Conservation (phyloP, 2,113 vertebrate species). For the Gopherus flavomarginatus region DNA sequence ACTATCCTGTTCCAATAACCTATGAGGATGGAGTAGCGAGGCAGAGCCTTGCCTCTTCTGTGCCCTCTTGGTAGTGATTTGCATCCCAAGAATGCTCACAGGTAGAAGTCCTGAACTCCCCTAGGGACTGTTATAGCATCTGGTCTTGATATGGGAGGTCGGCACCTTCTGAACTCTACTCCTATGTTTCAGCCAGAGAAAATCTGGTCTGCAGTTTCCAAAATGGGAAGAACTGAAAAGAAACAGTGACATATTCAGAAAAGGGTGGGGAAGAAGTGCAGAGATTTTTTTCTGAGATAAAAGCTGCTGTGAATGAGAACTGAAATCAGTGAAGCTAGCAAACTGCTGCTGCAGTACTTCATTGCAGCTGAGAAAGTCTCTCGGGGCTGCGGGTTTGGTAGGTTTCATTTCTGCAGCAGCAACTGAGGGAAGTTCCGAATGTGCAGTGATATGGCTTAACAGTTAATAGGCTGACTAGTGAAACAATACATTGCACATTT, state of each 20-base stretch:
- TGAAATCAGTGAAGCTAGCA: not conserved
- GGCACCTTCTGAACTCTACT: not conserved
- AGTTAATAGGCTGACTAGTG: not conserved
- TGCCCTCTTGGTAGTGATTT: not conserved
- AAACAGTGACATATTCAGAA: not conserved
- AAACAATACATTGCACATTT: conserved; percentile 20
- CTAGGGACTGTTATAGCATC: not conserved
- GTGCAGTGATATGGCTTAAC: conserved; percentile 5
- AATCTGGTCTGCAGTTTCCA: not conserved
- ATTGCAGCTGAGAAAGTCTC: not conserved
- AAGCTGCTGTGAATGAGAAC: not conserved
- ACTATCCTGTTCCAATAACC: not conserved
- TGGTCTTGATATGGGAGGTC: not conserved
- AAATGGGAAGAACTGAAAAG: not conserved
- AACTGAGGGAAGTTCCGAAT: not conserved
- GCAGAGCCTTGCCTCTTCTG: not conserved
- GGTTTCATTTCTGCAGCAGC: not conserved
- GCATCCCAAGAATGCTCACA: not conserved
- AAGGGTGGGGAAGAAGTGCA: not conserved
- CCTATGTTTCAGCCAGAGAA: not conserved
- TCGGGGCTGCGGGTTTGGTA: not conserved
- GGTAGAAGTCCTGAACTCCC: not conserved
- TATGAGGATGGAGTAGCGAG: not conserved
- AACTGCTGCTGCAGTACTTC: not conserved
- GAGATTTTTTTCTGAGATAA: not conserved